A percentile compares a stretch with the other conserved stretches of the same genome.
Evolutionary conservation across 2,113 vertebrate species (phyloP).

Genomic region (Nerophis ophidion): DNA sequence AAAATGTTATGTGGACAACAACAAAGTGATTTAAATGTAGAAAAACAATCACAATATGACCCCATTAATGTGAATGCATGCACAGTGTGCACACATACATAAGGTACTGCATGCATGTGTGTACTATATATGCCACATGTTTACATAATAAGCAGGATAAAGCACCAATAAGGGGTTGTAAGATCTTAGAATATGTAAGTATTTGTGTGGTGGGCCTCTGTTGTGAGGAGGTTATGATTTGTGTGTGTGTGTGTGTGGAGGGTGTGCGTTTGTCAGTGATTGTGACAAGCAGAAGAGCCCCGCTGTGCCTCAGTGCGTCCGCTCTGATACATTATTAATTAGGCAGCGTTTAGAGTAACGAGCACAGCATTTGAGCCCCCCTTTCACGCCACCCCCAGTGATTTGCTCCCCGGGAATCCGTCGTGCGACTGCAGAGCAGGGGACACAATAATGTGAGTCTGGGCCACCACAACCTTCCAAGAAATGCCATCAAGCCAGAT

Average conservation of each 20-base stretch:
- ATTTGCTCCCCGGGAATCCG: conserved; percentile 60
- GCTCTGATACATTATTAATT: conserved; percentile 76
- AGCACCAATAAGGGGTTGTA: neutral
- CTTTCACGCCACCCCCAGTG: conserved; percentile 42
- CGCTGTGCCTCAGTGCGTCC: conserved; percentile 56
- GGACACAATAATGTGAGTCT: conserved; percentile 49
- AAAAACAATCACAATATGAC: too few relatives aligned
- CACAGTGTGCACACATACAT: neutral
- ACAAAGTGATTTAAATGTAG: too few relatives aligned
- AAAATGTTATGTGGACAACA: too few relatives aligned
- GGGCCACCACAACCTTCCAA: conserved; percentile 55
- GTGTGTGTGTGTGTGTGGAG: conserved; percentile 30
- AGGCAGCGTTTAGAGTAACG: conserved; percentile 71
- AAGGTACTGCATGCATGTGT: neutral
- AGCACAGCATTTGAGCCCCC: conserved; percentile 64
- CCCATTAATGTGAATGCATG: too few relatives aligned
- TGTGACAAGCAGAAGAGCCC: conserved; percentile 56
- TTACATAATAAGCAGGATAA: neutral
- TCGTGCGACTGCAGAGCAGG: conserved; percentile 63
- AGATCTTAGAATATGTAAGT: conserved; percentile 16
- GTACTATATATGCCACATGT: neutral
- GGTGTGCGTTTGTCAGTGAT: conserved; percentile 25
- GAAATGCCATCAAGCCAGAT: conserved; percentile 44
- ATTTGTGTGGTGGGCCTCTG: conserved; percentile 30
- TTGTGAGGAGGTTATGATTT: conserved; percentile 38